Conservation (phyloP, 2,113 vertebrate genomes). For the Phycodurus eques region DNA sequence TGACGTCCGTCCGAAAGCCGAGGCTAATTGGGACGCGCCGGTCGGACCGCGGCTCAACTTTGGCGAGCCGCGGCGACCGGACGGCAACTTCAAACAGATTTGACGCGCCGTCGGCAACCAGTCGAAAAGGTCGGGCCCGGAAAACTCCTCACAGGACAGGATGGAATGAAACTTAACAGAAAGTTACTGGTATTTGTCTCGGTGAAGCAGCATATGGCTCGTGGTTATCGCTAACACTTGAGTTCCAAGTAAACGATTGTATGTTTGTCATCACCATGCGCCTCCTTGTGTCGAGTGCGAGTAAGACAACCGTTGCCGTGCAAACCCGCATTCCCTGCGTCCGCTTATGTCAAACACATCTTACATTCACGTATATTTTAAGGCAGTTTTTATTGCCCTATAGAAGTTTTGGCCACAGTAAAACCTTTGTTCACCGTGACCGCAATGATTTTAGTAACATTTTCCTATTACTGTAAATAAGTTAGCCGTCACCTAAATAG, state of each 20-base stretch:
- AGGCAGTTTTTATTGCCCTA: no score
- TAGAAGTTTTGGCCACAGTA: no score
- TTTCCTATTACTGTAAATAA: no score
- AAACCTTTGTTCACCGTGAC: no score
- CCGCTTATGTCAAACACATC: no score
- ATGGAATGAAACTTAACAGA: neutral
- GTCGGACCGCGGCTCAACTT: neutral
- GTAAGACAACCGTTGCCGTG: no score
- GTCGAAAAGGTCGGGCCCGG: neutral
- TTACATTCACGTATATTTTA: no score
- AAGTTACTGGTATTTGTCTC: neutral
- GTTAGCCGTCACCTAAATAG: no score
- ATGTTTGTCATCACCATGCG: neutral
- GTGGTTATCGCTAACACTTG: neutral
- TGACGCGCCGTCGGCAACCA: neutral
- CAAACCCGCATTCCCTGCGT: no score
- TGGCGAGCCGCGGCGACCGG: neutral
- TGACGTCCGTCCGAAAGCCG: neutral
- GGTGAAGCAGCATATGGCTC: constrained; percentile 13
- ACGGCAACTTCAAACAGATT: neutral
- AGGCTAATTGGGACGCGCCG: neutral
- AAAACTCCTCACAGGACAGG: neutral
- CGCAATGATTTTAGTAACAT: no score
- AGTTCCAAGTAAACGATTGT: neutral
- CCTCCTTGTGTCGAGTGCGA: no score